Percentiles rank a stretch among this genome's conserved stretches.
These are phyloP conservation scores for Oreochromis tanganicae DNA, from an alignment of 2,113 vertebrate genomes.

Conservation along the genomic window DNA sequence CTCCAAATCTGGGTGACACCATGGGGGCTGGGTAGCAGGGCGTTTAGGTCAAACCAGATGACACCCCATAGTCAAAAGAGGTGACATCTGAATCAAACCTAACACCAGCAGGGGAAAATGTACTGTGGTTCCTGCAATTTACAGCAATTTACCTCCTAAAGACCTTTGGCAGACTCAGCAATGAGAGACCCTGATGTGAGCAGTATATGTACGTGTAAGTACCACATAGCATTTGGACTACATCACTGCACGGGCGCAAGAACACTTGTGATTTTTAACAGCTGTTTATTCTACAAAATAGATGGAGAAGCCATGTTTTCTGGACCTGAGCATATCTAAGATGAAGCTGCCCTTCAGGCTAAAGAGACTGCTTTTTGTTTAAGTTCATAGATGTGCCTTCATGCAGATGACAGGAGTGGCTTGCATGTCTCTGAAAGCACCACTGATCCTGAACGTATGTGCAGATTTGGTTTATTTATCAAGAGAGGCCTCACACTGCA, in stretches of 20 bases:
- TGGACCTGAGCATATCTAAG: not conserved
- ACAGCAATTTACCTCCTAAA: not conserved
- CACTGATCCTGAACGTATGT: not conserved
- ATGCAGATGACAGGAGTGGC: not conserved
- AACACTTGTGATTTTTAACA: not conserved
- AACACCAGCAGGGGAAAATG: not conserved
- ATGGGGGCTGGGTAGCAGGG: not conserved
- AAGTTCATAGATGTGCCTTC: not conserved
- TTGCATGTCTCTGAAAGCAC: not conserved
- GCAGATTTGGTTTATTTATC: not conserved
- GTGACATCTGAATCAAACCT: constrained; percentile 35
- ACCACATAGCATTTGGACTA: not conserved
- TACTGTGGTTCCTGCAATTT: not conserved
- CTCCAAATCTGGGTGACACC: constrained; percentile 15
- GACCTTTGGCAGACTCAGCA: not conserved
- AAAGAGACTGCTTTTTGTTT: not conserved
- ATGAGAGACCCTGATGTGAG: not conserved
- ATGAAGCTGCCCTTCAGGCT: not conserved
- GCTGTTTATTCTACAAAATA: not conserved
- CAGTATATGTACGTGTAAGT: not conserved
- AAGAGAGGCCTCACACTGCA: not conserved
- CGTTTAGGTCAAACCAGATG: constrained; percentile 39
- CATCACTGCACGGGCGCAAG: not conserved
- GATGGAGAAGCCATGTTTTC: not conserved
- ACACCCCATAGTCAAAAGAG: constrained; percentile 32